A percentile compares a stretch with the other conserved stretches of the same genome.
Conservation (phyloP, 1,140 invertebrate genomes). For the Microvelia longipes region DNA sequence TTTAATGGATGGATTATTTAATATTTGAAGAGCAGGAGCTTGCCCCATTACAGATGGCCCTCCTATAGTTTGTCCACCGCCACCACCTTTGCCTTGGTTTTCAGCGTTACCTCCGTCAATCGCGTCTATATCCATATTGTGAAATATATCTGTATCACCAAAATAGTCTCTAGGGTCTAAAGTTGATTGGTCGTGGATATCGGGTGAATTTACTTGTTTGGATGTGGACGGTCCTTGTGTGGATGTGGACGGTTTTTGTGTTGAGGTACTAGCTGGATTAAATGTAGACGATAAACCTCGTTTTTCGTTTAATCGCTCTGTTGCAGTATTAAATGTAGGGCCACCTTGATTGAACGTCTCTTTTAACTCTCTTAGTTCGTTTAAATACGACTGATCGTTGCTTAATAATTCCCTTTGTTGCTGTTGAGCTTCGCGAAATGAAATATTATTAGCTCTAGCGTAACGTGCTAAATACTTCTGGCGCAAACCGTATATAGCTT, state of each 20-base stretch:
- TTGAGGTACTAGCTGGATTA: background rate
- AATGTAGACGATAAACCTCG: background rate
- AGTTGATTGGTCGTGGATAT: background rate
- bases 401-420: background rate
- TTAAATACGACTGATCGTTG: background rate
- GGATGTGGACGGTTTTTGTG: background rate
- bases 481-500: background rate
- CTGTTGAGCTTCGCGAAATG: background rate
- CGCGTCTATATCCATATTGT: background rate
- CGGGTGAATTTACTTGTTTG: background rate
- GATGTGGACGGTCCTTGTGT: background rate
- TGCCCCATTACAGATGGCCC: constrained; percentile 2
- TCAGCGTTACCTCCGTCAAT: background rate
- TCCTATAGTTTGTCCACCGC: background rate
- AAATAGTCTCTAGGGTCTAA: background rate
- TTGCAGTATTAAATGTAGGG: background rate
- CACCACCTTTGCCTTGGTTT: background rate
- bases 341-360: background rate
- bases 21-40: background rate
- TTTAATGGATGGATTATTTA: background rate
- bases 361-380: background rate
- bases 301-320: background rate
- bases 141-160: background rate
- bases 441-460: background rate
- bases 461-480: background rate